Base-by-base conservation (phyloP, 2,888 invertebrate genomes). In the Andricus quercusramuli region DNA sequence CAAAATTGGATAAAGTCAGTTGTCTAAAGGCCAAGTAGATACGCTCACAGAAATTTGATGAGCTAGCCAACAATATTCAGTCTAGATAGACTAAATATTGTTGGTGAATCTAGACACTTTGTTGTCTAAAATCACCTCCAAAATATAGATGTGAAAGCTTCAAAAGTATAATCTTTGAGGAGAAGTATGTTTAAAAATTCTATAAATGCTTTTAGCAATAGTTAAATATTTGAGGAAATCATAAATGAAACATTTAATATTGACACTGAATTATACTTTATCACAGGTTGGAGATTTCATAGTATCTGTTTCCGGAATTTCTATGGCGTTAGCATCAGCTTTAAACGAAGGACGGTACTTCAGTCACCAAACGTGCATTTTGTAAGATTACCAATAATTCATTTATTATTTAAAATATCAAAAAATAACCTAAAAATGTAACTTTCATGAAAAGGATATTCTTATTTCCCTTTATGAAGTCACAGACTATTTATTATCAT, bases 251-350 rank as follows among this genome's bases (percentile, higher is more conserved):
- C 37, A 41, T 6, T 65, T 17, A 32, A 37, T 65, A 29, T 32
- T 65, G 11, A 65, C 22, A 32, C 25, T 17, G 13, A 29, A 68
- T 29, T 64, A n/a, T 41, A 51, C 22, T 78, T 74, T 37, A 56
- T 76, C 82, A 41, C 83, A 90, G 90, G 94, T 95, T 87, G 95
- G 96, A 0, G 96, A 96, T 92, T 29, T 29, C 1, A 3, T 95
- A 2, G 96, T 96, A 76, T 95, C 96, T 0, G 93, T 95, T 29
- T 90, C 96, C 70, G 96, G 96, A 20, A 96, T 95, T 89, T 96
- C 96, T 0, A 93, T 96, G 84, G 95, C 96, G 0, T 93, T 96
- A 70, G 92, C 94, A 29, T 95, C 96, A 0, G 95, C 96, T 0
- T 91, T 96, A 4, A 94, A 94, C 86, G 94, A 94, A 80, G 94